Evolutionary conservation across 2,888 invertebrate genomes (phyloP).

Genomic region (Agrochola circellaris): DNA sequence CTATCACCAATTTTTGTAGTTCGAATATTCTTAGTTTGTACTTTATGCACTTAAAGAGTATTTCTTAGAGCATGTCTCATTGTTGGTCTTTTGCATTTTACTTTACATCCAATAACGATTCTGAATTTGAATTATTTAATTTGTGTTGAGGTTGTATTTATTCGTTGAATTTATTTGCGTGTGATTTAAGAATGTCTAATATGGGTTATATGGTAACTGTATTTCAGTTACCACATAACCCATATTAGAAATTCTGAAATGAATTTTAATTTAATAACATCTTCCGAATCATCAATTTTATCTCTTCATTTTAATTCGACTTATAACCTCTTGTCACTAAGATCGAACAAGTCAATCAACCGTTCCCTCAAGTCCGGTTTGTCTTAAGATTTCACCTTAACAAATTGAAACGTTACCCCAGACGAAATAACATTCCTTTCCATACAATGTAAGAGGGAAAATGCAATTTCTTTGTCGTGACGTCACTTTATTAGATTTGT

Average conservation of each 20-base stretch:
- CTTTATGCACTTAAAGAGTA: neutral
- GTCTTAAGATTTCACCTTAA: slow-evolving; percentile 44
- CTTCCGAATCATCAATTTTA: neutral
- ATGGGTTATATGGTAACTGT: too few species aligned
- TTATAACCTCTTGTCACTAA: neutral
- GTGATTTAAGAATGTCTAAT: too few species aligned
- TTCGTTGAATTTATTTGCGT: too few species aligned
- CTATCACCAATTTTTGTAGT: neutral
- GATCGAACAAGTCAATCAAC: slow-evolving; percentile 23
- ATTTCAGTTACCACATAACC: too few species aligned
- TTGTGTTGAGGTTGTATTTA: too few species aligned
- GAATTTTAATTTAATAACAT: too few species aligned
- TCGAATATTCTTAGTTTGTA: neutral
- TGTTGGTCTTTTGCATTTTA: neutral
- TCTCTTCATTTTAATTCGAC: neutral
- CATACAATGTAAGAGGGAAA: slow-evolving; percentile 59
- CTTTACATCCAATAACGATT: too few species aligned
- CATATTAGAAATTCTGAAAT: too few species aligned
- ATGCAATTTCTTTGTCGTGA: slow-evolving; percentile 65
- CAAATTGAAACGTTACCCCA: slow-evolving; percentile 64
- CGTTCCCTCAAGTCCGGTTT: slow-evolving; percentile 17
- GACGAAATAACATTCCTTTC: slow-evolving; percentile 61
- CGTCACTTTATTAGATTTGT: slow-evolving; percentile 71
- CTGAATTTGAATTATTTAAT: too few species aligned
- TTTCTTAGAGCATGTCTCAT: neutral